Evolutionary conservation across 2,797 vertebrate genomes (phyloP).

Genomic region (Sternotherus odoratus): DNA sequence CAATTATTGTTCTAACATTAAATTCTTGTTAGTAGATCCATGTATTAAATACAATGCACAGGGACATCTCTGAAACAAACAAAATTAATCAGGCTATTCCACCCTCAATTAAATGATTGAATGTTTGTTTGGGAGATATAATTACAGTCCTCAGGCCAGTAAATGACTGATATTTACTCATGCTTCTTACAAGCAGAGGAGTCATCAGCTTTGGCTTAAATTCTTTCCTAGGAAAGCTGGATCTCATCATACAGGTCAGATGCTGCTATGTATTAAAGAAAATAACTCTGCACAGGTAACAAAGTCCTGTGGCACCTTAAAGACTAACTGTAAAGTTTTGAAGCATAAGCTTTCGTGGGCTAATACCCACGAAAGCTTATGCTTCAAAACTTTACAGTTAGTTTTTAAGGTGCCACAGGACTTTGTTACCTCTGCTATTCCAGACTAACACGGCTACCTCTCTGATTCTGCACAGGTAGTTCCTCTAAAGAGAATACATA

Average conservation of each 20-base stretch:
- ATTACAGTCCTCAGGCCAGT: not conserved
- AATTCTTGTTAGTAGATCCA: slow-evolving; percentile 39
- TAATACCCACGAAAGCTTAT: too few relatives aligned
- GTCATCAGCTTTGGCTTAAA: not conserved
- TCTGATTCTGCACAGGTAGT: slow-evolving; percentile 38
- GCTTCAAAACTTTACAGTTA: too few relatives aligned
- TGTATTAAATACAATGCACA: not conserved
- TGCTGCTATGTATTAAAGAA: slow-evolving; percentile 43
- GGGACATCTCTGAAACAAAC: not conserved
- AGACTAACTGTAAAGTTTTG: too few relatives aligned
- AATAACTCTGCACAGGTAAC: slow-evolving; percentile 42
- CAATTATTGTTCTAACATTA: not conserved
- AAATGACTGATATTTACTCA: not conserved
- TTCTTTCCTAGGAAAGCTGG: slow-evolving; percentile 44
- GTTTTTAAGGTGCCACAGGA: too few relatives aligned
- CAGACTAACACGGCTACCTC: too few relatives aligned
- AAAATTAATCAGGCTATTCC: not conserved
- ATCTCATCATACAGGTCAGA: slow-evolving; percentile 23
- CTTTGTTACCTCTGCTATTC: too few relatives aligned
- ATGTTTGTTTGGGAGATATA: not conserved
- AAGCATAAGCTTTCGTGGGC: too few relatives aligned
- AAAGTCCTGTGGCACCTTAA: too few relatives aligned
- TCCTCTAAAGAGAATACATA: not conserved
- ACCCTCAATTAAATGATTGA: not conserved
- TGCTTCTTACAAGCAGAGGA: not conserved